These are phyloP conservation scores for Urocyon cinereoargenteus DNA, from an alignment of 2,797 vertebrate genomes.

Conservation along the genomic window DNA sequence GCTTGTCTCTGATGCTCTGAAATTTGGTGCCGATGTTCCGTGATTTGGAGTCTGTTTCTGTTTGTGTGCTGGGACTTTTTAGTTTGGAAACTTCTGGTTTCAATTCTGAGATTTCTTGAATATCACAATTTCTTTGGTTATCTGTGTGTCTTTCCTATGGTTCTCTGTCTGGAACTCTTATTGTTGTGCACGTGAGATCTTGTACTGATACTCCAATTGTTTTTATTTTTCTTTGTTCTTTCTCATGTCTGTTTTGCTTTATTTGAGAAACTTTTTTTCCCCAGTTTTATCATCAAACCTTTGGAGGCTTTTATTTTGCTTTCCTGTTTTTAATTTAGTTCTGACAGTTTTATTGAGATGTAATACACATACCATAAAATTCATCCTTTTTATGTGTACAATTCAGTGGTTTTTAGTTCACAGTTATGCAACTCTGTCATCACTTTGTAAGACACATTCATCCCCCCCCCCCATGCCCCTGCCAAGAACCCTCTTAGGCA, in stretches of 20 bases:
- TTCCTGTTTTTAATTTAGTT: background rate
- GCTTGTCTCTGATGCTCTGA: background rate
- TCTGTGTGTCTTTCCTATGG: background rate
- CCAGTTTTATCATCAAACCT: background rate
- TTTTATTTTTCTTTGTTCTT: background rate
- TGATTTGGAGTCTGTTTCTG: background rate
- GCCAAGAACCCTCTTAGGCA: background rate
- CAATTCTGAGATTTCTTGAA: background rate
- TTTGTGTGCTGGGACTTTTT: background rate
- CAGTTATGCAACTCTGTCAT: background rate
- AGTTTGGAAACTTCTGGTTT: background rate
- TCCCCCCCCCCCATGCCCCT: too few relatives aligned
- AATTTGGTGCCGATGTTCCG: background rate
- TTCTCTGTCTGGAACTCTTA: background rate
- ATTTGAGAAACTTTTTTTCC: background rate
- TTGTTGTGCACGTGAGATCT: background rate
- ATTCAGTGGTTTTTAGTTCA: background rate
- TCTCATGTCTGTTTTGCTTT: background rate
- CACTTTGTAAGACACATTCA: background rate
- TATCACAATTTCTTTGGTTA: background rate
- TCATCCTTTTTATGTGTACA: background rate
- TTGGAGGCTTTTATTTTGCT: background rate
- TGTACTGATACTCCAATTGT: background rate
- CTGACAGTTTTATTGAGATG: background rate
- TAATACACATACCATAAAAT: background rate